Percentiles rank a stretch among this genome's conserved stretches.
Evolutionary conservation across 1,140 invertebrate species (phyloP).

Genomic region (Zaprionus tsacasi): DNA sequence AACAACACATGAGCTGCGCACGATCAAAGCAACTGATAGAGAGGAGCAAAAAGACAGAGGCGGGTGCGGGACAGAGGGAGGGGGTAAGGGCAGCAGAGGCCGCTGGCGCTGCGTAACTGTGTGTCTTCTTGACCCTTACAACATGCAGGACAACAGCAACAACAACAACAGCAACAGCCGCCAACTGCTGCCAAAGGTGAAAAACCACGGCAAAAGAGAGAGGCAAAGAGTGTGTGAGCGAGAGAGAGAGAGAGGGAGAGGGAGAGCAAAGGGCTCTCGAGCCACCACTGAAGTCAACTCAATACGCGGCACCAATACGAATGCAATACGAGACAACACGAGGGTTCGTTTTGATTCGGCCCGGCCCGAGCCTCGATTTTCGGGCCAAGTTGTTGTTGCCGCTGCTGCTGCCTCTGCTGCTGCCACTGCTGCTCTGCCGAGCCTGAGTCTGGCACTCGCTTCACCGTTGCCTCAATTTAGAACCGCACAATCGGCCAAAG

Average conservation of each 20-base stretch:
- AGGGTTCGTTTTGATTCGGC: slow-evolving; percentile 79
- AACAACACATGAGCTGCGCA: slow-evolving; percentile 35
- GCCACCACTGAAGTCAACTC: slow-evolving; percentile 57
- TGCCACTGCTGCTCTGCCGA: slow-evolving; percentile 21
- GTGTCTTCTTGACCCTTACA: slow-evolving; percentile 79
- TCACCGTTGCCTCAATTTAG: slow-evolving; percentile 83
- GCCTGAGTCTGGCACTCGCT: slow-evolving; percentile 51
- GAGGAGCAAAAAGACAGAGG: slow-evolving; percentile 19
- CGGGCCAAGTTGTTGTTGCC: slow-evolving; percentile 42
- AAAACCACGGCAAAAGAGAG: slow-evolving; percentile 53
- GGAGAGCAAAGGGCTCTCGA: slow-evolving; percentile 40
- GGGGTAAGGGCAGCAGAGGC: background rate
- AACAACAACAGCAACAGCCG: slow-evolving; percentile 55
- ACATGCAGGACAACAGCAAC: slow-evolving; percentile 63
- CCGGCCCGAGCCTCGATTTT: slow-evolving; percentile 73
- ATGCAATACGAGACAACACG: slow-evolving; percentile 18
- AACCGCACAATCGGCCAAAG: slow-evolving; percentile 75
- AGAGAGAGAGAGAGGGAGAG: background rate
- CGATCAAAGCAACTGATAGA: slow-evolving; percentile 68
- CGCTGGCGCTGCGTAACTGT: slow-evolving; percentile 66
- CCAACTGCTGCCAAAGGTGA: slow-evolving; percentile 81
- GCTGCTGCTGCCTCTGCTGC: slow-evolving; percentile 37
- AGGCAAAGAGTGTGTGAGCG: slow-evolving; percentile 2
- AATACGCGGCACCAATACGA: slow-evolving; percentile 43
- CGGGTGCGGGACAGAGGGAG: background rate